Conservation (phyloP, 2,888 invertebrate genomes). For the Arrhopalites spinosus region DNA sequence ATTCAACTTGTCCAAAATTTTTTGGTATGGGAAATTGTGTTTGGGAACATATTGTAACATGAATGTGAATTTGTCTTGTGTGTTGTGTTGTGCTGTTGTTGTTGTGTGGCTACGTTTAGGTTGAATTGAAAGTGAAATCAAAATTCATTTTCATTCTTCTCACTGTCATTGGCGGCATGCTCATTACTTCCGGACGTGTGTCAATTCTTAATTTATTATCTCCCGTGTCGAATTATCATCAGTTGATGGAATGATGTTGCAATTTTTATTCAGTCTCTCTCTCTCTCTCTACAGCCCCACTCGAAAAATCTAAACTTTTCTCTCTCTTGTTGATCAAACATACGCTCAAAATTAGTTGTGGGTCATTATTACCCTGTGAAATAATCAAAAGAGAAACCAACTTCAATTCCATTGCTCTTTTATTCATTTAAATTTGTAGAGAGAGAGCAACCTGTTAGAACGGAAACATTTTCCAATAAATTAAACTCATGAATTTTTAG, state of each 20-base stretch:
- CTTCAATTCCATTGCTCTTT: conserved; percentile 15
- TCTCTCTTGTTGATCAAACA: background rate
- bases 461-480: conserved; percentile 38
- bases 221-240: conserved; percentile 53
- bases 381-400: background rate
- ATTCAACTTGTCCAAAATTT: background rate
- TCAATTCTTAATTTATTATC: conserved; percentile 54
- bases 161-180: conserved; percentile 41
- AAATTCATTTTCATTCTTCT: conserved; percentile 19
- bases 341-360: conserved; percentile 33
- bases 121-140: background rate
- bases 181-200: conserved; percentile 53
- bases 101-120: background rate
- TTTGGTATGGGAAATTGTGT: background rate
- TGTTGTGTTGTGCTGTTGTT: no score
- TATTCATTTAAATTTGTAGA: conserved; percentile 17
- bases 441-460: conserved; percentile 6
- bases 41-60: background rate
- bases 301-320: background rate
- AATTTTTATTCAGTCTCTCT: conserved; percentile 37
- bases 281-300: background rate
- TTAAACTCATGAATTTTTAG: conserved; percentile 27
- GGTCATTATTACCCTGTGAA: conserved; percentile 25
- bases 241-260: conserved; percentile 49
- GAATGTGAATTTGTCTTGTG: background rate